Conservation (phyloP, 2,113 vertebrate genomes). For the Panthera leo region DNA sequence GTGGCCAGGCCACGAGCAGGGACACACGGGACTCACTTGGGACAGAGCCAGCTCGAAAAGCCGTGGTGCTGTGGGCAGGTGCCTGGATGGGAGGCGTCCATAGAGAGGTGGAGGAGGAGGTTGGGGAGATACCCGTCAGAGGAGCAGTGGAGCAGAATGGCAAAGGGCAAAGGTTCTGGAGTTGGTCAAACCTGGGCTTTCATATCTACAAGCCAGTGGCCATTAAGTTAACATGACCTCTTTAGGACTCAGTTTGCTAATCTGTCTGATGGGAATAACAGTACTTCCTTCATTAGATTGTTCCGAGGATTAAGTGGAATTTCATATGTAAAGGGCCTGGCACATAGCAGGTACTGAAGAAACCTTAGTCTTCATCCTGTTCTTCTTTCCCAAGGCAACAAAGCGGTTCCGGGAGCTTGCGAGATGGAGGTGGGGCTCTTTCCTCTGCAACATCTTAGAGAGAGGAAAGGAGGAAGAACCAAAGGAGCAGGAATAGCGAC, state of each 20-base stretch:
- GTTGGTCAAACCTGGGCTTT: not conserved
- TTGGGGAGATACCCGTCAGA: not conserved
- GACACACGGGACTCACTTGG: not conserved
- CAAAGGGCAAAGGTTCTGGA: not conserved
- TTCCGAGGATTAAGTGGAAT: not conserved
- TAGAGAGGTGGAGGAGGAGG: not conserved
- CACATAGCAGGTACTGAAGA: not conserved
- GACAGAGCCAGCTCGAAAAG: not conserved
- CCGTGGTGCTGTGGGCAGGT: rapidly evolving
- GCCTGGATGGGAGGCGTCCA: not conserved
- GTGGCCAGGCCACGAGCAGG: rapidly evolving
- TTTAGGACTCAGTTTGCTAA: not conserved
- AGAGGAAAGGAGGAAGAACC: not conserved
- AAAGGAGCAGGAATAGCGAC: not conserved
- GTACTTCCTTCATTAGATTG: not conserved
- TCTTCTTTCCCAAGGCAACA: not conserved
- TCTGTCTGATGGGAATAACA: not conserved
- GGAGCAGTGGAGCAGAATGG: not conserved
- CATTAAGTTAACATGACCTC: not conserved
- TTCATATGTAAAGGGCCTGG: not conserved
- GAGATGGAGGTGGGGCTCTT: not conserved
- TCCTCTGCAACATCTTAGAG: not conserved
- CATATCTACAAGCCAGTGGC: not conserved
- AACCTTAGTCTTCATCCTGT: no score
- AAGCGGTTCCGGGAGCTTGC: not conserved